Base-by-base conservation (phyloP, 2,113 vertebrate genomes). In the Limanda limanda region DNA sequence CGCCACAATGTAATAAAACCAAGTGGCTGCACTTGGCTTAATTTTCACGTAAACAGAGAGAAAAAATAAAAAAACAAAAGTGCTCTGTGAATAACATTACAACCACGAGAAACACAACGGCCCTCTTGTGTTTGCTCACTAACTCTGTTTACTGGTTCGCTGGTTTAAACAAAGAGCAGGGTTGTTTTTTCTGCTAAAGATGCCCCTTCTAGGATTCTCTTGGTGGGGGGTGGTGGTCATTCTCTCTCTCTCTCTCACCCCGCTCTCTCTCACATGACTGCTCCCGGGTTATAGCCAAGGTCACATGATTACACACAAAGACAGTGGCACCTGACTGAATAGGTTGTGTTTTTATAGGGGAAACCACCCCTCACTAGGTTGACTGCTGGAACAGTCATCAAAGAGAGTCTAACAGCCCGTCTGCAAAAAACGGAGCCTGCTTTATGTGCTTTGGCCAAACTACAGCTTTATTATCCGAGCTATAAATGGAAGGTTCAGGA, bases 381-480 rank as follows among this genome's bases (percentile, higher is more conserved):
- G 74, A 74, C 79, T 87, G 67, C 81, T 86, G 80, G 78, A 85
- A 86, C 69, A 72, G 71, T 82, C 86, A 83, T 81, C 62, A 88
- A 66, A 86, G 66, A 79, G 79, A 51, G 47, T 51, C 76, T 57
- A 76, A 70, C 71, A 88, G 81, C n/a, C 71, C 72, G 74, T 71
- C 59, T 61, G 68, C 74, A 47, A 65, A 81, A 67, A 65, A 1
- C 77, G 70, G 54, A 59, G 42, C 74, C 61, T 0, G 47, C 56
- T 23, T 8, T 76, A 62, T 75, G 68, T 42, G 58, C 78, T 74
- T 81, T 9, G 27, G 70, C 67, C 78, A 63, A 47, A 62, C 62
- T 78, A 52, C 68, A 71, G 78, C 76, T 70, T 81, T 75, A 83
- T 87, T 64, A 78, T 83, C 70, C 21, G 20, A 52, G 71, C 79